phyloP scores from a whole-genome alignment of 2,113 vertebrate species.

The Psittacula cyanocephala region DNA sequence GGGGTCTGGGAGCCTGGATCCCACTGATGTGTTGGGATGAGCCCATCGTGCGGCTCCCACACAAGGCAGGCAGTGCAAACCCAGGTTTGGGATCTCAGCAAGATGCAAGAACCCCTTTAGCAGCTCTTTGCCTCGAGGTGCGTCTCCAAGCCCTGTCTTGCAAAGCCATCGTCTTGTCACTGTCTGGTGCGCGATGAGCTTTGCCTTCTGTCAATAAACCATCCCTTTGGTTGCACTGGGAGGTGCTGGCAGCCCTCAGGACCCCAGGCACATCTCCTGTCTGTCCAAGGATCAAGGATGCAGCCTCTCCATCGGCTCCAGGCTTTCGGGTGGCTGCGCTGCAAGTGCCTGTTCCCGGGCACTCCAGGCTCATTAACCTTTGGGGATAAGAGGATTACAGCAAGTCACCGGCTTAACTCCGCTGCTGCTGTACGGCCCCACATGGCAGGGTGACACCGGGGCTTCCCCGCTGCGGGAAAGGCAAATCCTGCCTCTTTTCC shows the following conservation, averaged over 20 bases:
- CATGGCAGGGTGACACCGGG: background rate
- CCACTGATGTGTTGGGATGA: rapidly evolving
- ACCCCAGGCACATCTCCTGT: background rate
- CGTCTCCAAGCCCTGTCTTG: background rate
- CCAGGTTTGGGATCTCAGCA: background rate
- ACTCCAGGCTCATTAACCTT: conserved; percentile 46
- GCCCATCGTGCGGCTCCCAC: rapidly evolving
- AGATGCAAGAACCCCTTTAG: background rate
- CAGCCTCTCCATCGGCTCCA: background rate
- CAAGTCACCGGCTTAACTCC: conserved; percentile 24
- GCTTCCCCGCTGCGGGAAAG: background rate
- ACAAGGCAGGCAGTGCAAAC: rapidly evolving
- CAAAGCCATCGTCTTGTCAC: rapidly evolving
- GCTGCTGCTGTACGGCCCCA: background rate
- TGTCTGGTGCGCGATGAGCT: rapidly evolving
- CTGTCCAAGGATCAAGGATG: rapidly evolving
- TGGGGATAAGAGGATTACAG: conserved; percentile 53
- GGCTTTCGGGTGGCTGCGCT: background rate
- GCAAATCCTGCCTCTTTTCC: background rate
- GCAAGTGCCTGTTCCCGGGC: background rate
- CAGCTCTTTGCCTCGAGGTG: background rate
- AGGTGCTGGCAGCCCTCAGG: background rate
- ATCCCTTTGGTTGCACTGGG: rapidly evolving
- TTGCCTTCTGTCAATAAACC: background rate
- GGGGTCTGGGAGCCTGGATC: background rate